These are phyloP conservation scores for Electrophaes corylata DNA, from an alignment of 2,888 invertebrate species.

Conservation along the genomic window DNA sequence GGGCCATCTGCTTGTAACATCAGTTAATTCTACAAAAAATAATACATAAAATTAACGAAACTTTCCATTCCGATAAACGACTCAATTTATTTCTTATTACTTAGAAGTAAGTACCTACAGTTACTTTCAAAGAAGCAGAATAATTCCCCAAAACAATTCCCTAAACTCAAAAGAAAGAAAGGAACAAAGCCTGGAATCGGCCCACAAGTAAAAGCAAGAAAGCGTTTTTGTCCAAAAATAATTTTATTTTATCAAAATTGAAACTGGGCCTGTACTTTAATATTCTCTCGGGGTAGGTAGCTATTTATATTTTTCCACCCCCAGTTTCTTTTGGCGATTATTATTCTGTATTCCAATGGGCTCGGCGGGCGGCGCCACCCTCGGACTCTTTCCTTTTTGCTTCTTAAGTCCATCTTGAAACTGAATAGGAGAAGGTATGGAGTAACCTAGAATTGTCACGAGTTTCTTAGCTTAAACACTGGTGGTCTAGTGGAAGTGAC, in stretches of 20 bases:
- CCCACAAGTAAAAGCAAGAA: conserved; percentile 10
- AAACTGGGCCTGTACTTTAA: conserved; percentile 75
- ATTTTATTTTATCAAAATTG: conserved; percentile 78
- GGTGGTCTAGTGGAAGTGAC: too few relatives aligned
- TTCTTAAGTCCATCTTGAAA: conserved; percentile 85
- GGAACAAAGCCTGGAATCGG: conserved; percentile 24
- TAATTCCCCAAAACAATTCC: conserved; percentile 13
- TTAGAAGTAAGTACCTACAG: background rate
- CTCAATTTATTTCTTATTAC: too few relatives aligned
- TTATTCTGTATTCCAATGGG: conserved; percentile 83
- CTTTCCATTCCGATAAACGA: too few relatives aligned
- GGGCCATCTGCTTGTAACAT: too few relatives aligned
- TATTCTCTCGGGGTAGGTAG: conserved; percentile 73
- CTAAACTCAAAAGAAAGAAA: conserved; percentile 28
- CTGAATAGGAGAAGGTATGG: conserved; percentile 53
- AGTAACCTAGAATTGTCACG: conserved; percentile 39
- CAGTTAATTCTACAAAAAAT: too few relatives aligned
- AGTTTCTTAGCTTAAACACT: background rate
- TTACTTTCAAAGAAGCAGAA: background rate
- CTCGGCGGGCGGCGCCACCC: conserved; percentile 61
- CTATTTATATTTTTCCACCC: conserved; percentile 83
- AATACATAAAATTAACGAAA: too few relatives aligned
- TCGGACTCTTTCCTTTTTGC: conserved; percentile 83
- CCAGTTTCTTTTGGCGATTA: conserved; percentile 83
- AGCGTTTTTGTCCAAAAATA: conserved; percentile 48